phyloP scores from a whole-genome alignment of 2,113 vertebrate species.

The Chaenogobius annularis region DNA sequence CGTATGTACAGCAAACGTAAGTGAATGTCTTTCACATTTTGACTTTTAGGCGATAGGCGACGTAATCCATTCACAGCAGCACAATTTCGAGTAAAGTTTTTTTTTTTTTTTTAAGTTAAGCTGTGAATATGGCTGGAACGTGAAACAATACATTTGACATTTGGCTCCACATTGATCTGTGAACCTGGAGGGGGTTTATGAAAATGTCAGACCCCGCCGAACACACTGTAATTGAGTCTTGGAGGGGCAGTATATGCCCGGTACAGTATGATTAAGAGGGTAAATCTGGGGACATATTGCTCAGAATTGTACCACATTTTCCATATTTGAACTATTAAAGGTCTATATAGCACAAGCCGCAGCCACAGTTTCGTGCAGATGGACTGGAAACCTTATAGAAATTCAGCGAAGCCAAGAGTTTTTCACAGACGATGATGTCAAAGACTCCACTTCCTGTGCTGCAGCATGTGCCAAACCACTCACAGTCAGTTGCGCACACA shows the following conservation, averaged over 20 bases:
- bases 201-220: neutral
- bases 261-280: neutral
- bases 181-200: neutral
- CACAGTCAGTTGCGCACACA: constrained; percentile 37
- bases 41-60: too few species aligned
- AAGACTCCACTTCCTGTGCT: constrained; percentile 68
- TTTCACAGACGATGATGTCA: constrained; percentile 66
- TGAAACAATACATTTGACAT: neutral
- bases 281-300: neutral
- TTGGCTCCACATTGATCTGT: neutral
- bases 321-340: neutral
- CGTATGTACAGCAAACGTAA: too few species aligned
- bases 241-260: too few species aligned
- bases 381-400: constrained; percentile 52
- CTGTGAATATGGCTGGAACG: neutral
- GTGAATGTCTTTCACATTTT: too few species aligned
- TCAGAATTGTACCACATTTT: neutral
- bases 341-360: neutral
- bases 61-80: too few species aligned
- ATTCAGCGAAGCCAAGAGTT: constrained; percentile 37
- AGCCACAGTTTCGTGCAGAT: constrained; percentile 17
- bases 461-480: constrained; percentile 37
- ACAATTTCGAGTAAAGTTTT: too few species aligned
- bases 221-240: neutral
- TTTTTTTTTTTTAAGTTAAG: neutral